Evolutionary conservation across 2,888 invertebrate species (phyloP), one percentile per base, ranked within the genome.

Genomic region (Drosophila histrio): DNA sequence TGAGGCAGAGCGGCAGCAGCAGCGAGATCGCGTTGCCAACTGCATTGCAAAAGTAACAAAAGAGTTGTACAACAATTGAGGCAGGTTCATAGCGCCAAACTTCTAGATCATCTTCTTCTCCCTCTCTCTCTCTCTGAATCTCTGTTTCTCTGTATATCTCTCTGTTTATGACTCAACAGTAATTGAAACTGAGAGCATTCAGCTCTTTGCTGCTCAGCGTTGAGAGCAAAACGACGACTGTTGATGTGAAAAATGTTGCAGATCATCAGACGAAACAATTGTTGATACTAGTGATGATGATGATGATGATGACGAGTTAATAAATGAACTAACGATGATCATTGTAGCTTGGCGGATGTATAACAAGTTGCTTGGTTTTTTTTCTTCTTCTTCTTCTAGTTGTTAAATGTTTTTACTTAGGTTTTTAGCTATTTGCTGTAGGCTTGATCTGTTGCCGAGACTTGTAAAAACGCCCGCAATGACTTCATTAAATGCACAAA

Each of bases 41-140:
- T 86, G 88, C 84, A 83, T 77, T 78, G 62, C n/a, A 79, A 77
- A 75, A 69, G 53, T 53, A 65, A 69, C 50, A 38, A 71, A 72
- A 69, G 72, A 65, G 60, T 54, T 69, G 57, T 62, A 70, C 19
- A 70, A 66, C 83, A 74, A 82, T 78, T 86, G 88, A 86, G 81
- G 80, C 88, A 79, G 72, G 83, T 85, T 85, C 83, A 59, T 30
- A 72, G 63, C 52, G 65, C 47, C 73, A 82, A 82, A 79, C 86
- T 88, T 87, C 88, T 87, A 88, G 86, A 88, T 87, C 88, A 87
- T 87, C 89, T 88, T 74, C 79, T 41, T 41, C 30, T 34, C 66
- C 39, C 49, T 61, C 38, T 50, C 46, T 34, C 28, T 28, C 44
- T 54, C 64, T 44, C 54, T 54, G 28, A 13, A 15, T 13, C 11